phyloP scores from a whole-genome alignment of 2,888 invertebrate species.

The Thera obeliscata region DNA sequence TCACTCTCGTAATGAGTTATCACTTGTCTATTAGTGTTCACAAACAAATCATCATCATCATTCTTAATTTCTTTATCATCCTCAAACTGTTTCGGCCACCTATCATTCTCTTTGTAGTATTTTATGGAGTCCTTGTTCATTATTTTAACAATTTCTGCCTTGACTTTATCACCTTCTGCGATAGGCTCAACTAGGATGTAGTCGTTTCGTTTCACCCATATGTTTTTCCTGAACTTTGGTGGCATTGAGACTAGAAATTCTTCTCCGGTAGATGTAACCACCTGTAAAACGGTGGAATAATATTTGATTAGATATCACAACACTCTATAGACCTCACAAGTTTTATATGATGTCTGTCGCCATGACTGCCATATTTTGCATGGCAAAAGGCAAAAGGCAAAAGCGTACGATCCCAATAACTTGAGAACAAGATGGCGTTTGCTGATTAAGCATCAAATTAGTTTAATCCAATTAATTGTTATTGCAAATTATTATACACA shows the following conservation, averaged over 20 bases:
- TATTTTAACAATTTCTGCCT: constrained; percentile 94
- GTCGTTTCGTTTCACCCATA: constrained; percentile 97
- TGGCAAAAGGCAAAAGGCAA: too few relatives aligned
- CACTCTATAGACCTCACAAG: too few relatives aligned
- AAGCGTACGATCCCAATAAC: too few relatives aligned
- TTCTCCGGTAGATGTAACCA: constrained; percentile 86
- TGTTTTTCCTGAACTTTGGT: constrained; percentile 94
- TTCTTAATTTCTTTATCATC: constrained; percentile 54
- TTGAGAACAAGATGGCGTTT: too few relatives aligned
- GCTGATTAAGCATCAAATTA: too few relatives aligned
- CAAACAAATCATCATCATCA: constrained; percentile 78
- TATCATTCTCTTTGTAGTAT: constrained; percentile 84
- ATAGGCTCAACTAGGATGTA: constrained; percentile 96
- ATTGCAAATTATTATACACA: too few relatives aligned
- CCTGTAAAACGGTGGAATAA: constrained; percentile 54
- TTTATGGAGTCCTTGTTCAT: constrained; percentile 88
- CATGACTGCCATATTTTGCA: too few relatives aligned
- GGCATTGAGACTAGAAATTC: constrained; percentile 97
- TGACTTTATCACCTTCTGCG: constrained; percentile 96
- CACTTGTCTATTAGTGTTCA: constrained; percentile 84
- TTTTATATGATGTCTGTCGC: too few relatives aligned
- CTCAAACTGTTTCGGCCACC: constrained; percentile 78
- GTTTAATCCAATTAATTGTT: too few relatives aligned
- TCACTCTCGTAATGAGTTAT: constrained; percentile 53
- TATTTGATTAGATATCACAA: not conserved